phyloP scores from a whole-genome alignment of 2,113 vertebrate genomes.

The Catagonus wagneri region DNA sequence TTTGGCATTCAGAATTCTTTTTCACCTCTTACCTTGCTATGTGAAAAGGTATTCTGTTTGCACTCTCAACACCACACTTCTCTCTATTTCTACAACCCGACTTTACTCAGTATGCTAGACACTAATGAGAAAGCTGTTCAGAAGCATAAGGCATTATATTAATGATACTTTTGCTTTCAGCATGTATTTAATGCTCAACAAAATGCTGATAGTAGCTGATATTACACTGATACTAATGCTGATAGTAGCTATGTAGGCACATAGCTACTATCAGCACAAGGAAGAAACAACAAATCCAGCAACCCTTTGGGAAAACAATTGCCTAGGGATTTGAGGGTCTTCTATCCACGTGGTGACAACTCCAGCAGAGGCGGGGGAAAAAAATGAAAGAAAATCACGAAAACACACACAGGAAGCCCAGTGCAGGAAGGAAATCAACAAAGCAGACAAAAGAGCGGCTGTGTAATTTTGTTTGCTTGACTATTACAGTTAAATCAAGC shows the following conservation, averaged over 20 bases:
- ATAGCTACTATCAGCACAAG: background rate
- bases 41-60: background rate
- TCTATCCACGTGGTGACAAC: background rate
- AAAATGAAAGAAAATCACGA: conserved; percentile 58
- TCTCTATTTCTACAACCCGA: conserved; percentile 32
- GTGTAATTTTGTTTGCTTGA: conserved; percentile 47
- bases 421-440: conserved; percentile 74
- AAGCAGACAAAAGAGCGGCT: conserved; percentile 54
- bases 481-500: background rate
- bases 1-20: conserved; percentile 47
- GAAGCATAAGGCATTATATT: background rate
- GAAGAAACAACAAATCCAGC: background rate
- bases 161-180: background rate
- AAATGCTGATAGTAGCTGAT: too few relatives aligned
- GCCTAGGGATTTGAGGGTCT: conserved; percentile 17
- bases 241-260: too few relatives aligned
- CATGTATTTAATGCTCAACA: background rate
- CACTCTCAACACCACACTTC: background rate
- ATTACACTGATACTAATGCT: too few relatives aligned
- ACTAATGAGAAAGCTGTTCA: conserved; percentile 33
- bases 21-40: background rate
- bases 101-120: background rate
- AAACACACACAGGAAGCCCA: conserved; percentile 73
- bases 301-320: background rate
- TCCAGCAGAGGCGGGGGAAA: conserved; percentile 11